phyloP scores from a whole-genome alignment of 2,888 invertebrate genomes.

The Sarcophaga rosellei region DNA sequence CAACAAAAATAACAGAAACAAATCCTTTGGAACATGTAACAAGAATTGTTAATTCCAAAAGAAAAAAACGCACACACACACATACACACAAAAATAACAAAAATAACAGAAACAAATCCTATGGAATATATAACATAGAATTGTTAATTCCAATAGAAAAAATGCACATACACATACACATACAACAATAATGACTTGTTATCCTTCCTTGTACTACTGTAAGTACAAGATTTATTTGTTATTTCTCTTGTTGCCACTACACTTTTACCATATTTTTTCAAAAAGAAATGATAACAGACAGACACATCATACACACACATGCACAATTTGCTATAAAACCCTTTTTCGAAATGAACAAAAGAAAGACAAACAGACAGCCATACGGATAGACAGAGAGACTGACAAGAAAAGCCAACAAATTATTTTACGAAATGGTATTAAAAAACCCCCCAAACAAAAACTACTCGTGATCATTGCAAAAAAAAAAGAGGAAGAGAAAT shows the following conservation, averaged over 20 bases:
- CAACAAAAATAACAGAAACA: neutral
- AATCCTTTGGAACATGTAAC: neutral
- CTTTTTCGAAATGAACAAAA: neutral
- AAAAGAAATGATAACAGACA: neutral
- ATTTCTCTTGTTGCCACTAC: neutral
- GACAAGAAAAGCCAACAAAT: slow-evolving; percentile 9
- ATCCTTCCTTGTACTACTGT: slow-evolving; percentile 23
- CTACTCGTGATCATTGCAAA: slow-evolving; percentile 12
- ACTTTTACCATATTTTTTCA: neutral
- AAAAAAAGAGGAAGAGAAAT: too few species aligned
- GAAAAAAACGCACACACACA: slow-evolving; percentile 4
- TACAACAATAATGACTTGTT: slow-evolving; percentile 4
- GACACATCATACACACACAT: neutral
- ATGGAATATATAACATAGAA: slow-evolving; percentile 2
- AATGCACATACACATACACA: neutral
- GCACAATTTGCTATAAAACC: neutral
- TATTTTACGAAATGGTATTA: slow-evolving; percentile 18
- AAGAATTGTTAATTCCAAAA: slow-evolving; percentile 14
- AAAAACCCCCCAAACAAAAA: slow-evolving; percentile 19
- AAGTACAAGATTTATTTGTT: slow-evolving; percentile 28
- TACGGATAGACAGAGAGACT: neutral
- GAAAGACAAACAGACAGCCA: neutral
- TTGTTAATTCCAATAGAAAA: neutral
- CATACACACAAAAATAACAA: neutral
- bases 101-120: neutral